Evolutionary conservation across 2,888 invertebrate species (phyloP).

Genomic region (Volucella inflata): DNA sequence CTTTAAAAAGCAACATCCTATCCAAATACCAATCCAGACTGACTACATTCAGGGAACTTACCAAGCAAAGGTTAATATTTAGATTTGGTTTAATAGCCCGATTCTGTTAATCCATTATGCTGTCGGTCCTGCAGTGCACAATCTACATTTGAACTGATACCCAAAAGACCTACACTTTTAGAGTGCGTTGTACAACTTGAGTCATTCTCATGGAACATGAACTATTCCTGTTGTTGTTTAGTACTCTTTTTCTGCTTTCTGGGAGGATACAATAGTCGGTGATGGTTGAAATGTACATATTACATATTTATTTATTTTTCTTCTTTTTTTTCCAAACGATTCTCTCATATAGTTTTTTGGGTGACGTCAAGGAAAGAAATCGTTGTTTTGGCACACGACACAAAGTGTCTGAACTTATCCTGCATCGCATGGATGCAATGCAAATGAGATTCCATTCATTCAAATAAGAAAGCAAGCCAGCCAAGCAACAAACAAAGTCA

Average conservation of each 20-base stretch:
- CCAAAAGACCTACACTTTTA: constrained; percentile 52
- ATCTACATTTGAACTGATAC: constrained; percentile 67
- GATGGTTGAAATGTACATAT: constrained; percentile 29
- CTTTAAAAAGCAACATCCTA: no score
- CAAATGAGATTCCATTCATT: constrained; percentile 72
- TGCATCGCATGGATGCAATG: constrained; percentile 63
- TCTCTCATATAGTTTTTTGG: constrained; percentile 23
- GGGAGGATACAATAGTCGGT: not conserved
- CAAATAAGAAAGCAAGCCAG: constrained; percentile 43
- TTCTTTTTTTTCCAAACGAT: not conserved
- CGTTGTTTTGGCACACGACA: constrained; percentile 70
- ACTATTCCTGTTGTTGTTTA: constrained; percentile 48
- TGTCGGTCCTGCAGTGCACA: constrained; percentile 53
- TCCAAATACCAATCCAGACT: no score
- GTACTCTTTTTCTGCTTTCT: not conserved
- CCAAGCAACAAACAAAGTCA: not conserved
- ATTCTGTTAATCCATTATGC: constrained; percentile 61
- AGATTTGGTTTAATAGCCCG: constrained; percentile 44
- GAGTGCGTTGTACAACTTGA: constrained; percentile 15
- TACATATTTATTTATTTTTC: constrained; percentile 1
- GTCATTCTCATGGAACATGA: constrained; percentile 40
- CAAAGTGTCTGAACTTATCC: constrained; percentile 63
- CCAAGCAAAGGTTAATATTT: constrained; percentile 43
- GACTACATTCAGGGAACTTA: no score
- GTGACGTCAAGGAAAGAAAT: constrained; percentile 69